These are phyloP conservation scores for Eucidaris tribuloides DNA, from an alignment of 35 echinoderm and acorn worm species.

Conservation along the genomic window DNA sequence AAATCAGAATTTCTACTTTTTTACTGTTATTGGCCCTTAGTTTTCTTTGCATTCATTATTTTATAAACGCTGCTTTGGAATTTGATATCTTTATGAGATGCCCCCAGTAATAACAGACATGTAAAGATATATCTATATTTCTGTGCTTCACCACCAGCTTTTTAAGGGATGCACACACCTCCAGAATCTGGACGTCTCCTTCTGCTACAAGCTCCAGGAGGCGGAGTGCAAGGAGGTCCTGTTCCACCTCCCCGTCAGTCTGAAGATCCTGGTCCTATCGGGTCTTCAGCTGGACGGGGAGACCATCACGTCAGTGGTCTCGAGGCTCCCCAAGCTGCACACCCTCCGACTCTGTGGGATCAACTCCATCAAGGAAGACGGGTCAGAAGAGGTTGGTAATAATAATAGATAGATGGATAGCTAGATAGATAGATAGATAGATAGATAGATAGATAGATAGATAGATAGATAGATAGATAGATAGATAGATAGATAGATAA, in stretches of 20 bases:
- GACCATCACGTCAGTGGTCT: constrained; percentile 17
- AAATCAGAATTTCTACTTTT: too few species aligned
- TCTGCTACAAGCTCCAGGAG: constrained; percentile 75
- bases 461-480: too few species aligned
- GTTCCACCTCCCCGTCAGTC: constrained; percentile 43
- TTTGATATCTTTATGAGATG: too few species aligned
- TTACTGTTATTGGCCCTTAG: too few species aligned
- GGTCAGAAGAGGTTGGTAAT: constrained; percentile 39
- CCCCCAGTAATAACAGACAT: too few species aligned
- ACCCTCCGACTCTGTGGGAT: constrained; percentile 67
- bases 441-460: too few species aligned
- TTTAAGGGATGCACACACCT: constrained; percentile 38
- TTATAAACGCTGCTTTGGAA: too few species aligned
- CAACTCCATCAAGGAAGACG: constrained; percentile 48
- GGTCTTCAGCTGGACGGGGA: constrained; percentile 77
- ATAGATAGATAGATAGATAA: too few species aligned
- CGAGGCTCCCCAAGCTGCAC: constrained; percentile 46
- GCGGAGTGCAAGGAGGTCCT: constrained; percentile 32
- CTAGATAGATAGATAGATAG: too few species aligned
- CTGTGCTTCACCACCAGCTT: constrained; percentile 56
- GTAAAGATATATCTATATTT: too few species aligned
- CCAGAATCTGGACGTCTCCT: constrained; percentile 71
- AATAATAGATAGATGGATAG: too few species aligned
- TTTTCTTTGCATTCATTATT: too few species aligned
- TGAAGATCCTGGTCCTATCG: constrained; percentile 60